Conservation (phyloP, 64 coral and sea anemone genomes). For the Montipora sp. region DNA sequence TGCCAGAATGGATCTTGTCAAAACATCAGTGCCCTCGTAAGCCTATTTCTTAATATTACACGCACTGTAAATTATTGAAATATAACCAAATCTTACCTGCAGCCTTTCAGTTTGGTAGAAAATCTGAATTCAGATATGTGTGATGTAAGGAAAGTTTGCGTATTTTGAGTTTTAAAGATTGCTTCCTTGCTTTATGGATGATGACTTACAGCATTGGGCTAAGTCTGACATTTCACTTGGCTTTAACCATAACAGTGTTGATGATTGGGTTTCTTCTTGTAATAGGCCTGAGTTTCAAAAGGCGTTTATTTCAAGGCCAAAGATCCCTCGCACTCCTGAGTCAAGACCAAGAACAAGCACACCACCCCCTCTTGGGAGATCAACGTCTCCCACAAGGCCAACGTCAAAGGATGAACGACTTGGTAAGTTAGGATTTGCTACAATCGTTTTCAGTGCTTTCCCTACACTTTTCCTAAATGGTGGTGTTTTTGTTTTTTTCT, state of each 20-base stretch:
- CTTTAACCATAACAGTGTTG: too few relatives aligned
- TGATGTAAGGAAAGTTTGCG: too few relatives aligned
- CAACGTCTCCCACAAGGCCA: conserved; percentile 52
- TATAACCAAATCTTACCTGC: too few relatives aligned
- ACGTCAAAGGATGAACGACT: conserved; percentile 24
- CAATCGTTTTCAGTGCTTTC: too few relatives aligned
- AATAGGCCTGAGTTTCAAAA: conserved; percentile 8
- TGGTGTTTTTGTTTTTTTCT: not conserved
- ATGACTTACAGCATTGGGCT: not conserved
- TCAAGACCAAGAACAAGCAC: conserved; percentile 21
- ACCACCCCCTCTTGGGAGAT: conserved; percentile 58
- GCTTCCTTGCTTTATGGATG: not conserved
- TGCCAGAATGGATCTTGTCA: not conserved
- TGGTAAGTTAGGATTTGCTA: conserved; percentile 14
- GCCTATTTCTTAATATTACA: not conserved
- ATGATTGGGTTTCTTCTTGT: not conserved
- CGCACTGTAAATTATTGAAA: too few relatives aligned
- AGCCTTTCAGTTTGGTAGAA: too few relatives aligned
- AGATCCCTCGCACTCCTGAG: conserved; percentile 44
- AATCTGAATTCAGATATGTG: too few relatives aligned
- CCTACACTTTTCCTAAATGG: not conserved
- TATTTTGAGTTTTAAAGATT: not conserved
- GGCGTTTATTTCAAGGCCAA: conserved; percentile 57
- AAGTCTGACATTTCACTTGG: not conserved
- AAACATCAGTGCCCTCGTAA: not conserved